Evolutionary conservation across 2,113 vertebrate species (phyloP).

Genomic region (Serranochromis macrocephalus): DNA sequence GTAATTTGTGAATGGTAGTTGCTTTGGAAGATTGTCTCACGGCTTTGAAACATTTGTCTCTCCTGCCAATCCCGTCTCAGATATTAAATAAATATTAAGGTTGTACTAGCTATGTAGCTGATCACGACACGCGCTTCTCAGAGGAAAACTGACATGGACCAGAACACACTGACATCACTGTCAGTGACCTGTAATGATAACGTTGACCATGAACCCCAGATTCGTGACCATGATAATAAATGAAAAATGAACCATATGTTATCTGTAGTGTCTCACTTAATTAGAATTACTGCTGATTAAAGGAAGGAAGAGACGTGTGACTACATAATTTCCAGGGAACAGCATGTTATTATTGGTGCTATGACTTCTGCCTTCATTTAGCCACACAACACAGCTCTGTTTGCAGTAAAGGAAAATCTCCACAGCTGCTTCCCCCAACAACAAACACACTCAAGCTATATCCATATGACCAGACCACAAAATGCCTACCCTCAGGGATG

Average conservation of each 20-base stretch:
- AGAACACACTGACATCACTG: not conserved
- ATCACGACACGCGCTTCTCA: not conserved
- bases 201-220: not conserved
- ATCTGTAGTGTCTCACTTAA: not conserved
- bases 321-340: not conserved
- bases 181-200: not conserved
- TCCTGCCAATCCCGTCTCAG: not conserved
- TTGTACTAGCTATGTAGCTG: not conserved
- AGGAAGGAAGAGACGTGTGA: not conserved
- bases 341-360: not conserved
- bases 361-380: not conserved
- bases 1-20: not conserved
- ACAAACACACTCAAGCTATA: not conserved
- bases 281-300: not conserved
- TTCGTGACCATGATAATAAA: not conserved
- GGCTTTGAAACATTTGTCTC: not conserved
- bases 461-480: not conserved
- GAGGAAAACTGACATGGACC: not conserved
- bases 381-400: constrained; percentile 15
- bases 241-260: not conserved
- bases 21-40: not conserved
- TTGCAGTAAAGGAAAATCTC: not conserved
- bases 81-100: not conserved
- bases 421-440: not conserved
- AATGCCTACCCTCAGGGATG: not conserved